A percentile compares a stretch with the other conserved stretches of the same genome.
Conservation (phyloP, 2,797 vertebrate genomes). For the Falco columbarius region DNA sequence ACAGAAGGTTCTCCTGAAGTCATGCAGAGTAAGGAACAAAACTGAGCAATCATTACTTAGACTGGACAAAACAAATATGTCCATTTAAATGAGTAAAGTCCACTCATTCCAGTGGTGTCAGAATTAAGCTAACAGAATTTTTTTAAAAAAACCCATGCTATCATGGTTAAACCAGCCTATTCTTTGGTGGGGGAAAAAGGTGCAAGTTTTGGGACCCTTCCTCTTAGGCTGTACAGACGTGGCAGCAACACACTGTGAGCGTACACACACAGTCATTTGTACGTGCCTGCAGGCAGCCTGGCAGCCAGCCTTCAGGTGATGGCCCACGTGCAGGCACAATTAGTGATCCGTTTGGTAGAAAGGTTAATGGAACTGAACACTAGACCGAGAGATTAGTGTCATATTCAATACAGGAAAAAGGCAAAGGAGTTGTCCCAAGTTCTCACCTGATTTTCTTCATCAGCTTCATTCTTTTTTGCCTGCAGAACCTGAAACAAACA, state of each 20-base stretch:
- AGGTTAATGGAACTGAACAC: background rate
- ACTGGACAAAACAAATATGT: background rate
- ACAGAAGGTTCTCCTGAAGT: background rate
- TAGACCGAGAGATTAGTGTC: background rate
- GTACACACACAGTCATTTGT: rapidly evolving
- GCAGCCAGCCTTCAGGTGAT: background rate
- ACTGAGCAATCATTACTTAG: background rate
- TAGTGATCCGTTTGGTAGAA: background rate
- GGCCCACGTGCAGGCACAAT: rapidly evolving
- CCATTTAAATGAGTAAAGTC: background rate
- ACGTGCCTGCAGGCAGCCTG: background rate
- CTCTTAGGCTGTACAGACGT: background rate
- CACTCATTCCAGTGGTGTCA: background rate
- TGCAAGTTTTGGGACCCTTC: background rate
- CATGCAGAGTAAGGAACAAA: background rate
- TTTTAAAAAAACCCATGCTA: background rate
- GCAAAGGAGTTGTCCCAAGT: background rate
- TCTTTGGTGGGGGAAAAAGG: background rate
- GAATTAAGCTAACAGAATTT: background rate
- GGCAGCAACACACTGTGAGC: background rate
- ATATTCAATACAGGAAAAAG: background rate
- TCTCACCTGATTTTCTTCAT: conserved; percentile 62
- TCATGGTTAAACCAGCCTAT: background rate
- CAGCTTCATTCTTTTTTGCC: conserved; percentile 6
- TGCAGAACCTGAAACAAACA: conserved; percentile 4